Evolutionary conservation across 2,888 invertebrate genomes (phyloP), one percentile per base, ranked within the genome.

Genomic region (Oligia strigilis): DNA sequence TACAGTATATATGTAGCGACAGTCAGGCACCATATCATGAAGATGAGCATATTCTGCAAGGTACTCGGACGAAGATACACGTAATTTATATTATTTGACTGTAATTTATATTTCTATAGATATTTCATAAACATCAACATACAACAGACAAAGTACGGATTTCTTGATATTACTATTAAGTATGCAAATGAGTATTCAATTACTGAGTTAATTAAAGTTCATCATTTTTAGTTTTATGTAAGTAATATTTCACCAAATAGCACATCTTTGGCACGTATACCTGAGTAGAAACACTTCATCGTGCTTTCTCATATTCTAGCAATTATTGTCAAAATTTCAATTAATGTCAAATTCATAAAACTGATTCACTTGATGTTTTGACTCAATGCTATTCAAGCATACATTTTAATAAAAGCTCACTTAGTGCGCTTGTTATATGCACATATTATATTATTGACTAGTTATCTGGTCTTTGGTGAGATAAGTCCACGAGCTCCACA

Each of bases 321-420:
- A 85, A 86, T 93, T 93, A 93, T 93, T 93, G 93, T 93, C 93
- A 89, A 89, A 82, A 86, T 85, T n/a, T n/a, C 84, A 85, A 86
- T 93, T 93, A 93, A 93, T 93, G 93, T 93, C 93, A 89, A 89
- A 82, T 85, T 85, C 78, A 84, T 88, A 82, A 78, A 83, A 84
- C 75, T 85, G 73, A 78, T 84, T 79, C 79, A 85, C 80, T 82
- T 80, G 72, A 80, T 74, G 60, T 78, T 65, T 75, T 82, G 72
- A 81, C 78, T 85, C 75, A 81, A 78, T 84, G 84, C 84, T 74
- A 72, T 85, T 65, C 64, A 86, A 84, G 82, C 86, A 87, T 80
- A 83, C 75, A 82, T 72, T 75, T 67, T 64, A 62, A 77, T 72
- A 76, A 70, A 77, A 78, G 69, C 75, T 82, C 78, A 80, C 72